These are phyloP conservation scores for Crotalus viridis DNA, from an alignment of 2,113 vertebrate genomes.

Conservation along the genomic window DNA sequence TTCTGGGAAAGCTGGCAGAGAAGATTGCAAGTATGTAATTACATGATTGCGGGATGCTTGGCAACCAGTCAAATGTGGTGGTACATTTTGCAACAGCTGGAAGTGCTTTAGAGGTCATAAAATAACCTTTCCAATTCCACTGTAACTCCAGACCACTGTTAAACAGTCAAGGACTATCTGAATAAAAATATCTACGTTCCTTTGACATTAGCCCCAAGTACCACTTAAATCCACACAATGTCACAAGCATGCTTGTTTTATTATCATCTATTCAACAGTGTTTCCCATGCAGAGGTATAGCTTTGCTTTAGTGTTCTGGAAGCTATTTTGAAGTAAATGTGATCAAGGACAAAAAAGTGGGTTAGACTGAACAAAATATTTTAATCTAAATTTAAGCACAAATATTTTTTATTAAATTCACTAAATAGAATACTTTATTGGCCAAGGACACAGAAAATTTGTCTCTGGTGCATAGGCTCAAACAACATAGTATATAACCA, in stretches of 20 bases:
- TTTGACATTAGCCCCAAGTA: background rate
- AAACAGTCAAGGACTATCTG: background rate
- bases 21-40: background rate
- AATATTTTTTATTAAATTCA: background rate
- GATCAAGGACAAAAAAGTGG: background rate
- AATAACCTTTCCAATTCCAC: background rate
- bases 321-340: background rate
- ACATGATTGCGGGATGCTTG: background rate
- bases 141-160: background rate
- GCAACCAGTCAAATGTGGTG: background rate
- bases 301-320: background rate
- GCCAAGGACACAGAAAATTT: too few species aligned
- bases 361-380: background rate
- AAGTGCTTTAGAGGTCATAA: background rate
- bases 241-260: background rate
- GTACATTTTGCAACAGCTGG: background rate
- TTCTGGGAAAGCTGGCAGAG: background rate
- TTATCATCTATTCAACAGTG: background rate
- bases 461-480: too few species aligned
- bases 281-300: background rate
- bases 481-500: too few species aligned
- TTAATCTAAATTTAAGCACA: background rate
- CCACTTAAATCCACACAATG: background rate
- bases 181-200: background rate
- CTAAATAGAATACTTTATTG: too few species aligned